Base-by-base conservation (phyloP, 1,140 invertebrate species). In the Ceratosolen solmsi region DNA sequence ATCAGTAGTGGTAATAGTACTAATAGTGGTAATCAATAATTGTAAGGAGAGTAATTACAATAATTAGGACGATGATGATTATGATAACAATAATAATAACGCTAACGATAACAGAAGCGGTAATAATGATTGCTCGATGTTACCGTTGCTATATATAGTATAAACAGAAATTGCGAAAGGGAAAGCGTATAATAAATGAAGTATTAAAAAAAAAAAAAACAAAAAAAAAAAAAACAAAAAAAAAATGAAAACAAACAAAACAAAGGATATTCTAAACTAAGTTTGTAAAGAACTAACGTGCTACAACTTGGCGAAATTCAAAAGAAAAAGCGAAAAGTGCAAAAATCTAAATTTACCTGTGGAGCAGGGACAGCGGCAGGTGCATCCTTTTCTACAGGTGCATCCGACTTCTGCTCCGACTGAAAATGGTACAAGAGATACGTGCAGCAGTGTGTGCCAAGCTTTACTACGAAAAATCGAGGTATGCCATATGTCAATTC, bases 391-490 rank as follows among this genome's bases (percentile, higher is more conserved):
- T 92, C 88, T 88, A 88, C 87, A 85, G 88, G 88, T 89, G 89
- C 89, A 89, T 91, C 88, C 83, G 86, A 88, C 86, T 90, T 91
- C 87, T 90, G 88, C 90, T 91, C 89, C 87, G 89, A 89, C 90
- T 91, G 90, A 90, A 92, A 91, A 91, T 87, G 90, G 88, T 87
- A 90, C 84, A 90, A 88, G 74, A 90, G 84, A 91, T 88, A 89
- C 90, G 91, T 88, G 92, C 90, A 91, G 89, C 88, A 90, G 87
- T 89, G 86, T 88, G 85, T 77, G 84, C 83, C 77, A 87, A 87
- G 87, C 85, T 76, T 84, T 86, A 86, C 82, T 78, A 72, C 54
- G 51, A 77, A 77, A 76, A 77, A 15, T 80, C 3, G 20, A 30
- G 8, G 33, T 63, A 46, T 60, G n/a, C 54, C 17, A 49, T 15